Percentiles rank a stretch among this genome's conserved stretches.
phyloP scores from a whole-genome alignment of 53 echinoderm and acorn worm species.

The Patiria pectinifera region DNA sequence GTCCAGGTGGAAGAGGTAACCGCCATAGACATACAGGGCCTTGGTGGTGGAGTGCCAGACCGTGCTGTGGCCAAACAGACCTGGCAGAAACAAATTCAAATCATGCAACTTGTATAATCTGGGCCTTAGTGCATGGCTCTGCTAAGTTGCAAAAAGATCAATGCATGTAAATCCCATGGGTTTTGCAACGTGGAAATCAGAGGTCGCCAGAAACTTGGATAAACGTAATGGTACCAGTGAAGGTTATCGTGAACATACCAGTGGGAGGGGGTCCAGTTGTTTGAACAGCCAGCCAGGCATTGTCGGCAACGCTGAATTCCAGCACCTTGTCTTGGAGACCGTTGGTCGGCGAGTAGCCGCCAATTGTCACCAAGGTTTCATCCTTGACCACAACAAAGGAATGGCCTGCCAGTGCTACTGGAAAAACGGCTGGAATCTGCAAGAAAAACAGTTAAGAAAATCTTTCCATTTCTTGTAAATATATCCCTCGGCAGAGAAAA shows the following conservation, averaged over 20 bases:
- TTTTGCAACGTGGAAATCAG: too few relatives aligned
- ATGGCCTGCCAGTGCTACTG: conserved; percentile 79
- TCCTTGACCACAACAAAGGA: conserved; percentile 70
- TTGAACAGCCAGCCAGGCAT: conserved; percentile 45
- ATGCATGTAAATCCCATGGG: too few relatives aligned
- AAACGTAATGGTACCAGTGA: background rate
- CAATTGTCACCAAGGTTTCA: conserved; percentile 65
- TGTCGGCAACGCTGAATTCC: conserved; percentile 39
- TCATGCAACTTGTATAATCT: background rate
- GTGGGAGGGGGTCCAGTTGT: conserved; percentile 82
- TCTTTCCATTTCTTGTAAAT: background rate
- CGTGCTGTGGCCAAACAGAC: conserved; percentile 88
- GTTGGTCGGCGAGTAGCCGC: conserved; percentile 86
- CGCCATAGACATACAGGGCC: conserved; percentile 88
- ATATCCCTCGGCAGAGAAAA: too few relatives aligned
- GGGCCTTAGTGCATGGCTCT: background rate
- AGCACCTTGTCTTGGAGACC: conserved; percentile 69
- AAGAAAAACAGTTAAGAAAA: background rate
- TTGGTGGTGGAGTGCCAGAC: conserved; percentile 84
- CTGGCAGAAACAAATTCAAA: background rate
- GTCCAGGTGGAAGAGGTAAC: conserved; percentile 83
- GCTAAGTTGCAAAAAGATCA: too few relatives aligned
- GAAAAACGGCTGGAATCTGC: conserved; percentile 44
- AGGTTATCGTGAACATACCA: conserved; percentile 53
- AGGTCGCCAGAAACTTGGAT: too few relatives aligned